Conservation (phyloP, 2,888 invertebrate genomes). For the Lydus trimaculatus region DNA sequence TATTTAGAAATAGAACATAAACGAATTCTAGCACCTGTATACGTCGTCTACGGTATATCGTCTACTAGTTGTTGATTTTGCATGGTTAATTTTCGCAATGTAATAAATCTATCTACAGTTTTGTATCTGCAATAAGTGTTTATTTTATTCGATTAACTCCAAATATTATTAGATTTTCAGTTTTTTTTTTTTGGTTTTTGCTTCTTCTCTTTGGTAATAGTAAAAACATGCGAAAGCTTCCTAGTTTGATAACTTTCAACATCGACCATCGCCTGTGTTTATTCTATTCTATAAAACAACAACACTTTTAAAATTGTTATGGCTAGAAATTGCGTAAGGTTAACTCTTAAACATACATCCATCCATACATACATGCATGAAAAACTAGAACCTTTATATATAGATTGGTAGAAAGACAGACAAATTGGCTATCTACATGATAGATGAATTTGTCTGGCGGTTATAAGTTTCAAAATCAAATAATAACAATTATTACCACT, state of each 20-base stretch:
- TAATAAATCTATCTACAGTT: neutral
- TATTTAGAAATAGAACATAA: neutral
- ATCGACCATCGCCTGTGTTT: conserved; percentile 31
- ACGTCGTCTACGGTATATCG: neutral
- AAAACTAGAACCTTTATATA: neutral
- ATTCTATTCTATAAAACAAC: conserved; percentile 13
- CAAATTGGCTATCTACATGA: neutral
- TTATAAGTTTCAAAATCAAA: neutral
- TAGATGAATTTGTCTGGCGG: conserved; percentile 3
- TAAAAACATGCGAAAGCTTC: conserved; percentile 12
- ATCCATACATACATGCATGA: no score
- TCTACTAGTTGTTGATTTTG: neutral
- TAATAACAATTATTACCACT: neutral
- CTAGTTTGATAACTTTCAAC: conserved; percentile 26
- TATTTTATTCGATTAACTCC: conserved; percentile 2
- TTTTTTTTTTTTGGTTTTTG: neutral
- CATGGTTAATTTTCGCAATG: neutral
- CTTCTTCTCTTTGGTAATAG: no score
- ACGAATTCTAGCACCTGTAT: neutral
- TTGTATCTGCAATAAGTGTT: neutral
- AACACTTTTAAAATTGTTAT: conserved; percentile 22
- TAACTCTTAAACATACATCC: conserved; percentile 4
- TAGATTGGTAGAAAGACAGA: neutral
- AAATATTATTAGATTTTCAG: conserved; percentile 12
- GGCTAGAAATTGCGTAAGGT: conserved; percentile 31